These are phyloP conservation scores for Tetramorium simillimum DNA, from an alignment of 1,140 invertebrate species.

Conservation along the genomic window DNA sequence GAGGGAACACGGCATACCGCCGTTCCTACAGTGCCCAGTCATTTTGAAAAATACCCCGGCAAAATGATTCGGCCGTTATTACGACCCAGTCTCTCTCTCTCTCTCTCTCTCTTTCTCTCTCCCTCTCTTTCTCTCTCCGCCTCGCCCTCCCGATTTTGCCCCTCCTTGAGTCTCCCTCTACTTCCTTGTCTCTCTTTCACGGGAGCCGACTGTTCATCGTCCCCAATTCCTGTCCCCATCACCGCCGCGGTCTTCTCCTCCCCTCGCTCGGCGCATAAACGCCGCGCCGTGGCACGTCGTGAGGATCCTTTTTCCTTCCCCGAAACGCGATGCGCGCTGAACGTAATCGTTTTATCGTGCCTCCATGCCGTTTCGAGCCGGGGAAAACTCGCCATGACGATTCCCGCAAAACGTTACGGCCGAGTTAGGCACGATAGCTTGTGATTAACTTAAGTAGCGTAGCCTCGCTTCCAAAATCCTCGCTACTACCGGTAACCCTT, in stretches of 20 bases:
- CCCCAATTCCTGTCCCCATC: conserved; percentile 21
- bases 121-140: not conserved
- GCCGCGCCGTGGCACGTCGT: conserved; percentile 6
- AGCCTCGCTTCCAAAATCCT: conserved; percentile 54
- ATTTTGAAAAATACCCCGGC: conserved; percentile 78
- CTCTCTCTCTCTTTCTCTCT: not conserved
- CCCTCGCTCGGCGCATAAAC: not conserved
- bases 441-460: conserved; percentile 60
- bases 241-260: not conserved
- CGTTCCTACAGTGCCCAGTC: conserved; percentile 75
- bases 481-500: conserved; percentile 23
- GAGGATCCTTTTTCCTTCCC: conserved; percentile 52
- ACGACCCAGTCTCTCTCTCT: conserved; percentile 58
- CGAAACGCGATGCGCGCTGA: conserved; percentile 52
- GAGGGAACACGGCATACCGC: conserved; percentile 73
- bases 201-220: conserved; percentile 44
- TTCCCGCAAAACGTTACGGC: conserved; percentile 46
- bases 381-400: conserved; percentile 41
- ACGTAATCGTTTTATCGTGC: conserved; percentile 60
- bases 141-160: not conserved
- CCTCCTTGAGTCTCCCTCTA: conserved; percentile 4
- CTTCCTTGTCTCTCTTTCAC: conserved; percentile 54
- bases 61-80: conserved; percentile 77
- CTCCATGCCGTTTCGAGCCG: conserved; percentile 37
- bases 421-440: conserved; percentile 57